Evolutionary conservation across 2,888 invertebrate species (phyloP), one percentile per base, ranked within the genome.

Genomic region (Polydesmus complanatus): DNA sequence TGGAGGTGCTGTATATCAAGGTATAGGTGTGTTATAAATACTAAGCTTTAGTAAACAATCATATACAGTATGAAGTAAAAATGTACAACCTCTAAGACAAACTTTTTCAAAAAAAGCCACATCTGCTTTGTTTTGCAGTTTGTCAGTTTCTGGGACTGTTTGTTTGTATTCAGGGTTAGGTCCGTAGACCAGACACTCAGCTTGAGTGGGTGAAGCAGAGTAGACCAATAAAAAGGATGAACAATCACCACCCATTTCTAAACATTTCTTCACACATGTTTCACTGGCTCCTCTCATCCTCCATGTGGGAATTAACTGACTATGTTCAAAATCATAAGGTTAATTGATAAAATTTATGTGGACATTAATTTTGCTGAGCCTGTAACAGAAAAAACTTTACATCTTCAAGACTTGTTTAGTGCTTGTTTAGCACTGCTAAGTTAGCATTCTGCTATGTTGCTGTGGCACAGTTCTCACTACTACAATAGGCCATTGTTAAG

Each of bases 61-160:
- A 22, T 54, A 14, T 18, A 19, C 19, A 54, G 54, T 54, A 54
- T 21, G n/a, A 11, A 22, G 14, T 8, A 8, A 14, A 8, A 54
- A 11, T 26, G 26, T 23, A 14, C 64, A 65, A 73, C 75, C 74
- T 66, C 72, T 66, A 18, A 75, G 69, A 64, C 76, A 76, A 56
- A 75, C 73, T 64, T 75, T 76, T 67, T 75, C 75, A 67, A 72
- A 76, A 65, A 74, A 75, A 56, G 72, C 71, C 27, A 73, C 70
- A 51, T 74, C 73, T 2, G 73, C 70, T 5, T 60, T 60, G 47
- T 60, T 54, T 23, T 60, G 60, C 27, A 47, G 37, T 25, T 54
- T 37, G 37, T 60, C 60, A 1, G 49, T 3, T 23, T 52, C 58
- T 25, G 54, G 48, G n/a, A 60, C 21, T 3, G 60, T 25, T 11